Percentiles rank a stretch among this genome's conserved stretches.
phyloP scores from a whole-genome alignment of 2,113 vertebrate species.

The Aldabrachelys gigantea region DNA sequence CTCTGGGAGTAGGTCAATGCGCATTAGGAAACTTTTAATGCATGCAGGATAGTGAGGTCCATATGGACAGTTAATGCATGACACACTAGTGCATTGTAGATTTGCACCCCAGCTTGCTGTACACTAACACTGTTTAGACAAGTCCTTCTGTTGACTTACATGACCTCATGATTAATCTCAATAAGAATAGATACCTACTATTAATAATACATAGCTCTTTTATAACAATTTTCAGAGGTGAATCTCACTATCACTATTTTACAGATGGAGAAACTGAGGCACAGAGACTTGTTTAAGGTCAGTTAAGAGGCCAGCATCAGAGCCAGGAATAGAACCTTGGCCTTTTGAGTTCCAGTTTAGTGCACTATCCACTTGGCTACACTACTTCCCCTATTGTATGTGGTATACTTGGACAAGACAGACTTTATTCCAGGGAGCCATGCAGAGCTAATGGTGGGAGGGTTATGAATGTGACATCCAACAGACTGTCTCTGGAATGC shows the following conservation, averaged over 20 bases:
- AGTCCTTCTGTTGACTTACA: neutral
- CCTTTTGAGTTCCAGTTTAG: neutral
- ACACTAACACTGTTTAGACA: neutral
- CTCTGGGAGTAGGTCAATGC: neutral
- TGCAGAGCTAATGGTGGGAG: neutral
- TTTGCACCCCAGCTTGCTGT: neutral
- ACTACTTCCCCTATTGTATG: neutral
- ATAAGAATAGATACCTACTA: no score
- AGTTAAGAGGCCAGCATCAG: neutral
- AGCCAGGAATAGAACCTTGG: neutral
- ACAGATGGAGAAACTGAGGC: neutral
- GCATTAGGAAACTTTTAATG: neutral
- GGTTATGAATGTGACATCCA: neutral
- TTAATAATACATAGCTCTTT: neutral
- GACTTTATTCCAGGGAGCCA: neutral
- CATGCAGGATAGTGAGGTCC: neutral
- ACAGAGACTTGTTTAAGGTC: neutral
- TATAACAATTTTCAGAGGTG: neutral
- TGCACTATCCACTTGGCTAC: neutral
- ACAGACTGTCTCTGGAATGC: neutral
- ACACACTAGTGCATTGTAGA: neutral
- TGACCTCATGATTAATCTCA: no score
- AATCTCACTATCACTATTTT: neutral
- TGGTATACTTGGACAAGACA: neutral
- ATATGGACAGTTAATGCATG: neutral